These are phyloP conservation scores for human (Homo sapiens) DNA, from an alignment of 2,113 vertebrate genomes.

Conservation along the genomic window GRCh38 chr3:85591001-85591500, in stretches of 20 bases:
- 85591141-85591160: neutral
- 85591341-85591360: conserved; percentile 74
- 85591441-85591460: conserved; percentile 62
- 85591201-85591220: conserved; percentile 11
- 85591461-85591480: conserved; percentile 70
- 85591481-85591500: conserved; percentile 66
- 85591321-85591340: conserved; percentile 72
- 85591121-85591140: neutral
- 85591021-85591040: neutral
- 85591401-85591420: conserved; percentile 65
- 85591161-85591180: conserved; percentile 31
- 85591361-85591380: conserved; percentile 74
- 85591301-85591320: conserved; percentile 72
- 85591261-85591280: conserved; percentile 57
- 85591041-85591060: neutral
- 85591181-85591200: conserved; percentile 44
- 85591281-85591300: conserved; percentile 52
- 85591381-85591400: conserved; percentile 64
- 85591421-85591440: conserved; percentile 55
- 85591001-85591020: neutral
- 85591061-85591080: neutral
- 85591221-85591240: conserved; percentile 37
- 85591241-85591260: conserved; percentile 29
- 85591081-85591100: neutral
- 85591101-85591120: neutral